A percentile compares a stretch with the other conserved stretches of the same genome.
These are phyloP conservation scores for Adelphocoris suturalis DNA, from an alignment of 2,888 invertebrate species.

Conservation along the genomic window DNA sequence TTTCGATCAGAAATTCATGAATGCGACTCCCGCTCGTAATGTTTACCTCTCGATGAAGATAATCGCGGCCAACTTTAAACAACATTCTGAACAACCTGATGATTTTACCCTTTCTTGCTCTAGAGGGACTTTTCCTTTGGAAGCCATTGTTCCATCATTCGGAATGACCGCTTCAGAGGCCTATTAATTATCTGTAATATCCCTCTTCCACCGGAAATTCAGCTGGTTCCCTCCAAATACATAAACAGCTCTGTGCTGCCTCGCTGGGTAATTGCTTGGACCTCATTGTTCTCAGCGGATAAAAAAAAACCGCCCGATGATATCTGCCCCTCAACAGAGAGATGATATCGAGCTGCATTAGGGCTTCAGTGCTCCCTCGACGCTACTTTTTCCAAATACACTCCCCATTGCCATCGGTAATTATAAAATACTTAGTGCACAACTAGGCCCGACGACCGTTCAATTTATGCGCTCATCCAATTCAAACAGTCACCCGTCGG, in stretches of 20 bases:
- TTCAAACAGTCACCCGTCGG: neutral
- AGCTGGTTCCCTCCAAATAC: slow-evolving; percentile 20
- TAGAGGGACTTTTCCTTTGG: neutral
- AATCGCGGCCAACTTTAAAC: neutral
- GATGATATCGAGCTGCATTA: slow-evolving; percentile 58
- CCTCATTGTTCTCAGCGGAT: slow-evolving; percentile 7
- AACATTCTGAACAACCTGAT: neutral
- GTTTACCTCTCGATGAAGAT: slow-evolving; percentile 3
- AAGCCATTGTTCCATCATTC: slow-evolving; percentile 53
- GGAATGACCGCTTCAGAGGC: slow-evolving; percentile 8
- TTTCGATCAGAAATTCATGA: slow-evolving; percentile 37
- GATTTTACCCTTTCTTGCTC: slow-evolving; percentile 4
- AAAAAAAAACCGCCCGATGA: neutral
- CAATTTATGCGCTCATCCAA: neutral
- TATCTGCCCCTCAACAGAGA: slow-evolving; percentile 52
- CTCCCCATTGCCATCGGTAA: neutral
- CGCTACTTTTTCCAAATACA: slow-evolving; percentile 4
- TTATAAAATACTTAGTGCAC: slow-evolving; percentile 21
- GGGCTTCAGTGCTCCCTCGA: neutral
- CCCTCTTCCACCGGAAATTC: slow-evolving; percentile 33
- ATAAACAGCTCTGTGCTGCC: slow-evolving; percentile 45
- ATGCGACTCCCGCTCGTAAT: neutral
- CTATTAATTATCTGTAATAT: slow-evolving; percentile 57
- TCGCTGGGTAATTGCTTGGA: neutral
- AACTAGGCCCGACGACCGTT: slow-evolving; percentile 2